A percentile compares a stretch with the other conserved stretches of the same genome.
phyloP scores from a whole-genome alignment of 1,140 invertebrate genomes.

The Magallana angulata region DNA sequence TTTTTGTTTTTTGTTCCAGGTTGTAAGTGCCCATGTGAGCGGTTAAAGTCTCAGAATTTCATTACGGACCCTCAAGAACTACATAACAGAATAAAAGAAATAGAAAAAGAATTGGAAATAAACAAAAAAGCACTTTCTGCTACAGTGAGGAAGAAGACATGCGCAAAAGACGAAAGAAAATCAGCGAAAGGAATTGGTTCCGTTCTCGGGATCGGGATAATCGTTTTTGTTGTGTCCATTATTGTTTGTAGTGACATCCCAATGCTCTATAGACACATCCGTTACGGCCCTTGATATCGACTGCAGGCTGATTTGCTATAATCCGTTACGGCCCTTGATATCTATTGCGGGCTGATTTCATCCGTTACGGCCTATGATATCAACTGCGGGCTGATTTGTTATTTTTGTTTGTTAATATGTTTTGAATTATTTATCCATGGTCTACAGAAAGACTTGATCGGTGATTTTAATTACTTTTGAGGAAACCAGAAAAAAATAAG shows the following conservation, averaged over 20 bases:
- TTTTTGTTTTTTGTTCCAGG: neutral
- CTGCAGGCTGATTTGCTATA: too few species aligned
- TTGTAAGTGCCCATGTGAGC: neutral
- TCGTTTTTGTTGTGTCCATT: neutral
- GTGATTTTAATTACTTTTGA: too few species aligned
- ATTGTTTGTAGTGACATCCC: slow-evolving; percentile 17
- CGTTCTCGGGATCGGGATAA: neutral
- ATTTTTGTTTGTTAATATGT: too few species aligned
- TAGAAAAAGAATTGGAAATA: neutral
- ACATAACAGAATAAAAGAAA: neutral
- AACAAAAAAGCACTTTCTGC: neutral
- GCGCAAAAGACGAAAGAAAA: neutral
- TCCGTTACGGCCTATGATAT: neutral
- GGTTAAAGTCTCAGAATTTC: neutral
- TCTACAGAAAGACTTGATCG: too few species aligned
- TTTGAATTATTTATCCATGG: too few species aligned
- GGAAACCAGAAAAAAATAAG: too few species aligned
- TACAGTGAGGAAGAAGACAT: neutral
- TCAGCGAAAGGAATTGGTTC: neutral
- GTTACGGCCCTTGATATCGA: too few species aligned
- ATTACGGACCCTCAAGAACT: neutral
- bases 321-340: too few species aligned
- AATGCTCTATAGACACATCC: neutral
- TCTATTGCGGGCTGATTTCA: too few species aligned
- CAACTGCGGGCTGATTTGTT: too few species aligned